phyloP scores from a whole-genome alignment of 2,113 vertebrate genomes.

The Nannobrachium achirus region DNA sequence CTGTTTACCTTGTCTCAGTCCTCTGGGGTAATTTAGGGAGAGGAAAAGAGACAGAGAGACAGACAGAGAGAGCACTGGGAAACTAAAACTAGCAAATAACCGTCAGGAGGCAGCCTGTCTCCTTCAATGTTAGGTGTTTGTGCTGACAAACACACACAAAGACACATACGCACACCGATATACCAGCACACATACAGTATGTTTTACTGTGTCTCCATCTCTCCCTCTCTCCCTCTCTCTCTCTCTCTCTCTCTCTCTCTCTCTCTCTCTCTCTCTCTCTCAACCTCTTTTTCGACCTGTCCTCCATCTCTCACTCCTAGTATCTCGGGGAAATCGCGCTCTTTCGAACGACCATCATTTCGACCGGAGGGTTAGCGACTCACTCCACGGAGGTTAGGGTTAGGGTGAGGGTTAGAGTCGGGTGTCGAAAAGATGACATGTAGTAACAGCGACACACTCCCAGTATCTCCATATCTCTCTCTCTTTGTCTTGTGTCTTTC shows the following conservation, averaged over 20 bases:
- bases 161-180: slow-evolving; percentile 40
- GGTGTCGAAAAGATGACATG: no score
- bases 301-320: no score
- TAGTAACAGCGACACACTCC: no score
- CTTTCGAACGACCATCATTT: no score
- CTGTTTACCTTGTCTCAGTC: slow-evolving; percentile 61
- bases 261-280: background rate
- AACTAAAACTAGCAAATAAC: slow-evolving; percentile 77
- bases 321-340: no score
- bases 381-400: no score
- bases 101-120: slow-evolving; percentile 79
- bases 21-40: slow-evolving; percentile 66
- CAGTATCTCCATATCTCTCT: no score
- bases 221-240: slow-evolving; percentile 25
- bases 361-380: no score
- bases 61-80: slow-evolving; percentile 69
- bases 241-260: background rate
- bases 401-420: no score
- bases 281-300: no score
- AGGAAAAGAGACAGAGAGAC: slow-evolving; percentile 64
- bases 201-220: slow-evolving; percentile 27
- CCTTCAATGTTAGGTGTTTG: slow-evolving; percentile 74
- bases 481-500: background rate
- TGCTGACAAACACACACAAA: slow-evolving; percentile 71
- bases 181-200: slow-evolving; percentile 35